Conservation (phyloP, 1,140 invertebrate species). For the Leptinotarsa lineolata region DNA sequence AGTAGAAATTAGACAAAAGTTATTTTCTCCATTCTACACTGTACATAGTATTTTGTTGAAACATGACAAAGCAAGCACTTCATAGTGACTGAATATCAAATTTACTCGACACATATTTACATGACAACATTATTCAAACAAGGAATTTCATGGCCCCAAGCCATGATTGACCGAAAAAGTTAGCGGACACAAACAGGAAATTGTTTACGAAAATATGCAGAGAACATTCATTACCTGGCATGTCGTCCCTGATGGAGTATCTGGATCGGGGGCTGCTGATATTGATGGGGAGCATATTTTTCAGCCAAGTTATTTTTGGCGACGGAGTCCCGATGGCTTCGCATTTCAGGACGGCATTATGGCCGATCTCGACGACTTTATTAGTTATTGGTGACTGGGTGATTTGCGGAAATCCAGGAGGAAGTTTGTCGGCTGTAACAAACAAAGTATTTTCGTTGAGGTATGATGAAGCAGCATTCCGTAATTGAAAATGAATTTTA, state of each 20-base stretch:
- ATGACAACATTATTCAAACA: too few relatives aligned
- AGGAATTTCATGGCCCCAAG: too few relatives aligned
- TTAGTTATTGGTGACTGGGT: constrained; percentile 79
- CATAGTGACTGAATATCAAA: too few relatives aligned
- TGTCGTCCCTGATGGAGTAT: constrained; percentile 80
- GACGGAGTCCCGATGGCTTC: constrained; percentile 82
- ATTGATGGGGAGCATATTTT: constrained; percentile 84
- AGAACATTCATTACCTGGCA: constrained; percentile 63
- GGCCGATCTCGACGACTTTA: constrained; percentile 95
- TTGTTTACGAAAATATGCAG: background rate
- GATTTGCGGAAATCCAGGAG: constrained; percentile 89
- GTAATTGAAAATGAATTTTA: background rate
- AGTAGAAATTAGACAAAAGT: too few relatives aligned
- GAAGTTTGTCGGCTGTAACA: constrained; percentile 81
- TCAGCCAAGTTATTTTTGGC: constrained; percentile 89
- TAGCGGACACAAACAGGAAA: background rate
- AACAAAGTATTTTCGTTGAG: constrained; percentile 36
- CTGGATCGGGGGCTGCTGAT: constrained; percentile 75
- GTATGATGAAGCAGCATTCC: background rate
- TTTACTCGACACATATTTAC: too few relatives aligned
- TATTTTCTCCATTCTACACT: too few relatives aligned
- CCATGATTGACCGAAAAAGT: too few relatives aligned
- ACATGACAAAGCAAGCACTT: too few relatives aligned
- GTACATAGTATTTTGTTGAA: too few relatives aligned
- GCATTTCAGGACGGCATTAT: constrained; percentile 85